These are phyloP conservation scores for Sciurus carolinensis DNA, from an alignment of 2,797 vertebrate genomes.

Conservation along the genomic window DNA sequence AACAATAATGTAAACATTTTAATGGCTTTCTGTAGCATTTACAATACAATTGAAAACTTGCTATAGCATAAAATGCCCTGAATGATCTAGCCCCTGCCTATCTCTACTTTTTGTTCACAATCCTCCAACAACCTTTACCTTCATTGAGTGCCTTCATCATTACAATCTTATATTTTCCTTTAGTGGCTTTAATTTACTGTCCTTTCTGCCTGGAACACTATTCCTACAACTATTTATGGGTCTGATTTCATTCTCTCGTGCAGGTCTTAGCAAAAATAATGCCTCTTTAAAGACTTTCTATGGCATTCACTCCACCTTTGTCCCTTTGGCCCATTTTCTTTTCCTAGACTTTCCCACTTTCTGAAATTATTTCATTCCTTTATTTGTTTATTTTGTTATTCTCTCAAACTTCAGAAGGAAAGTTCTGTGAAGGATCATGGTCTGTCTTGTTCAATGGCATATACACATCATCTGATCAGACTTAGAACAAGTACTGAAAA, in stretches of 20 bases:
- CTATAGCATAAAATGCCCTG: not conserved
- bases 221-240: not conserved
- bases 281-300: not conserved
- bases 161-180: not conserved
- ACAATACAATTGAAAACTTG: not conserved
- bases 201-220: not conserved
- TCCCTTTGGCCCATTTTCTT: not conserved
- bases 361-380: conserved; percentile 12
- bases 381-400: not conserved
- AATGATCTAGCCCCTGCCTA: not conserved
- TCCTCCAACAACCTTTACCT: not conserved
- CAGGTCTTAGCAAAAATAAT: not conserved
- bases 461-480: not conserved
- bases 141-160: not conserved
- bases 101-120: not conserved
- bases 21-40: not conserved
- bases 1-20: not conserved
- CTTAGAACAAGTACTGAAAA: conserved; percentile 12
- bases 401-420: not conserved
- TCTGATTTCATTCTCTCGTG: not conserved
- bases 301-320: not conserved
- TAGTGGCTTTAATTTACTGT: not conserved
- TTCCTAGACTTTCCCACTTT: not conserved
- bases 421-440: not conserved
- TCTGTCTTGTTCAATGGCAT: not conserved